Evolutionary conservation across 2,113 vertebrate species (phyloP).

Genomic region (Papio anubis): DNA sequence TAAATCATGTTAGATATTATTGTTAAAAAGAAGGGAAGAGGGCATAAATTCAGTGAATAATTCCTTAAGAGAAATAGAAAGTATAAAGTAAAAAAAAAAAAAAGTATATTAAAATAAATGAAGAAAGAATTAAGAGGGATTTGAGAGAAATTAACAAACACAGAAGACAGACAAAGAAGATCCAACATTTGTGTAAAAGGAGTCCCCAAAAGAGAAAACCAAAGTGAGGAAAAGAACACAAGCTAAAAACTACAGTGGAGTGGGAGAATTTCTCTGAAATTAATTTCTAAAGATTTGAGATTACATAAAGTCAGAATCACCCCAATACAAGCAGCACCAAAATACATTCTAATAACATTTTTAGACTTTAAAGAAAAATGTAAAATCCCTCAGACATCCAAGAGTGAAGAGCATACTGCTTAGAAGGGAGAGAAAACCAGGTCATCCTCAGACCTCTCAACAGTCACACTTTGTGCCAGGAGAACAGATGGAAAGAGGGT

Average conservation of each 20-base stretch:
- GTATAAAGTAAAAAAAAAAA: neutral
- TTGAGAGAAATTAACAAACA: neutral
- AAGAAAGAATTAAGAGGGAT: neutral
- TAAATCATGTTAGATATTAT: neutral
- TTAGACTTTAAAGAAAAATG: conserved; percentile 9
- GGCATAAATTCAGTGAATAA: neutral
- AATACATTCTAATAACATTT: neutral
- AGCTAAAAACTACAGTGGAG: neutral
- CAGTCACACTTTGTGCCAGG: neutral
- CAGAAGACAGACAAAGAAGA: neutral
- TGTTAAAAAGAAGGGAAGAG: neutral
- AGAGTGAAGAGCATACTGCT: neutral
- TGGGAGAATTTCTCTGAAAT: neutral
- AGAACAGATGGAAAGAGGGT: neutral
- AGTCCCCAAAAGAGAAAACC: neutral
- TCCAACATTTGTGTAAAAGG: neutral
- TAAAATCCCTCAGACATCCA: neutral
- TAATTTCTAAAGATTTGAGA: neutral
- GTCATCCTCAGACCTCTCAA: neutral
- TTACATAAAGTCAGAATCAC: neutral
- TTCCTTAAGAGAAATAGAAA: conserved; percentile 3
- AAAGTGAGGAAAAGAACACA: neutral
- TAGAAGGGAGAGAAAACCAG: neutral
- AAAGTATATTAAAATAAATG: neutral
- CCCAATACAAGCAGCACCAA: neutral